Conservation (phyloP, 2,797 vertebrate species). For the Myotis myotis region DNA sequence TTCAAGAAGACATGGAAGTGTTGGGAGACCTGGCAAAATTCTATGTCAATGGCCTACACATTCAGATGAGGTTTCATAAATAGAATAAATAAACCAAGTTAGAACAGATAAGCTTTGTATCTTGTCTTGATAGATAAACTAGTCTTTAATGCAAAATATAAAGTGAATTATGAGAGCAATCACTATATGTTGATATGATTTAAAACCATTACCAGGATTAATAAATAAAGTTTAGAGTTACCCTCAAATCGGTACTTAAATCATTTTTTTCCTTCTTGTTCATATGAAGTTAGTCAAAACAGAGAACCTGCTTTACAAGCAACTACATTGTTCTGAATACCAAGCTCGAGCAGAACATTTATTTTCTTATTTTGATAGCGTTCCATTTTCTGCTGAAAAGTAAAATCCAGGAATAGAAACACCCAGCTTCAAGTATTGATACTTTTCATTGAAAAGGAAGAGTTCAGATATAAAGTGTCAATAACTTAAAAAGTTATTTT, state of each 20-base stretch:
- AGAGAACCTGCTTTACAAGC: constrained; percentile 17
- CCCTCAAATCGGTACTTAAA: neutral
- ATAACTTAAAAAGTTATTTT: constrained; percentile 51
- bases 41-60: neutral
- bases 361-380: constrained; percentile 24
- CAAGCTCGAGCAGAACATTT: neutral
- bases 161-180: neutral
- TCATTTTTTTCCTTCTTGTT: constrained; percentile 26
- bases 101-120: constrained; percentile 17
- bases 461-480: constrained; percentile 37
- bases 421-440: neutral
- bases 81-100: constrained; percentile 40
- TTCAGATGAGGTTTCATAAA: constrained; percentile 55
- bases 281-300: constrained; percentile 2
- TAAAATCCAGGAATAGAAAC: constrained; percentile 26
- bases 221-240: neutral
- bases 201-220: constrained; percentile 24
- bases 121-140: constrained; percentile 17
- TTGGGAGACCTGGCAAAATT: constrained; percentile 48
- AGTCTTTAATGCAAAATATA: constrained; percentile 33
- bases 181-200: neutral
- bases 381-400: constrained; percentile 47
- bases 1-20: constrained; percentile 28
- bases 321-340: constrained; percentile 21
- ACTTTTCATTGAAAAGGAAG: constrained; percentile 16